Evolutionary conservation across 2,888 invertebrate genomes (phyloP).

Genomic region (Pterostichus niger): DNA sequence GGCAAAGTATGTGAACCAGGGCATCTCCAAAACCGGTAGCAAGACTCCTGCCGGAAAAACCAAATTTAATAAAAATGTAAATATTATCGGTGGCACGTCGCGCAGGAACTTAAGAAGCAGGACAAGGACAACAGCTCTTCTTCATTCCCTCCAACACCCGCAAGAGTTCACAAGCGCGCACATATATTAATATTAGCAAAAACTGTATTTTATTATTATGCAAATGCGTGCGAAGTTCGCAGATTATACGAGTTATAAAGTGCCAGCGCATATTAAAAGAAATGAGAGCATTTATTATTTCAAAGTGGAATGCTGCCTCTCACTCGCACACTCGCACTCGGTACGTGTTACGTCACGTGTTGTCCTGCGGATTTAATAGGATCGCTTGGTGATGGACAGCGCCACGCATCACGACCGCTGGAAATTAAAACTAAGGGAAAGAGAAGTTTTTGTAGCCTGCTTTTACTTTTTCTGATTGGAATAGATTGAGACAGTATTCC

Average conservation of each 20-base stretch:
- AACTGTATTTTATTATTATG: conserved; percentile 67
- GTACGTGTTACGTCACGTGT: conserved; percentile 18
- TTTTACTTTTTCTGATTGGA: background rate
- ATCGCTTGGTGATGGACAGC: conserved; percentile 33
- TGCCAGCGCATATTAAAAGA: conserved; percentile 66
- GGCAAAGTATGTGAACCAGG: conserved; percentile 14
- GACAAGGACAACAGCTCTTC: conserved; percentile 9
- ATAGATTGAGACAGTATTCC: no score
- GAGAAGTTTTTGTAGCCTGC: background rate
- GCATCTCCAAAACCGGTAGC: conserved; percentile 10
- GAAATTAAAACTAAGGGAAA: background rate
- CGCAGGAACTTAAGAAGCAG: conserved; percentile 48
- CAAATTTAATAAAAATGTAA: conserved; percentile 67
- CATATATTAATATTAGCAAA: conserved; percentile 67
- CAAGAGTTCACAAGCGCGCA: conserved; percentile 28
- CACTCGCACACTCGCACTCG: background rate
- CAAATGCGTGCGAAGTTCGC: conserved; percentile 58
- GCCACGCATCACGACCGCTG: background rate
- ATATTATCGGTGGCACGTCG: conserved; percentile 61
- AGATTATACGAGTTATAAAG: conserved; percentile 64
- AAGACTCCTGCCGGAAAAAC: conserved; percentile 35
- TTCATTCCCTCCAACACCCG: background rate
- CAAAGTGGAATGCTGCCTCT: conserved; percentile 25
- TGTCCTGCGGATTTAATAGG: conserved; percentile 44
- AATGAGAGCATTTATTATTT: conserved; percentile 66